Evolutionary conservation across 2,888 invertebrate species (phyloP).

Genomic region (Agelastica alni): DNA sequence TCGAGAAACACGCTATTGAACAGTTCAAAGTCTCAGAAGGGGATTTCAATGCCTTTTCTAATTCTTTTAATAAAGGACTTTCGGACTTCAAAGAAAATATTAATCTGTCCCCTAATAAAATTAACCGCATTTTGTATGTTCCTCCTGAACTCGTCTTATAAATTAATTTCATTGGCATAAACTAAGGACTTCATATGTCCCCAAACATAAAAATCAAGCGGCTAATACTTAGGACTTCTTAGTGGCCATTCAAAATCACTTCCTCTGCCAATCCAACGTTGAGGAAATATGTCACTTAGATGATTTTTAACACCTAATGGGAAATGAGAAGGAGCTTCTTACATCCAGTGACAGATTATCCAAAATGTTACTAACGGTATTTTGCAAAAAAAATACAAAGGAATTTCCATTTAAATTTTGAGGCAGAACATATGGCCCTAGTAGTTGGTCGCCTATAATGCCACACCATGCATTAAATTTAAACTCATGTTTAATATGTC

Average conservation of each 20-base stretch:
- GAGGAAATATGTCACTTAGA: slow-evolving; percentile 1
- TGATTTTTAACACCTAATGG: slow-evolving; percentile 3
- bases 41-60: not conserved
- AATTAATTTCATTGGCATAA: slow-evolving; percentile 2
- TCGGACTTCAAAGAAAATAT: not conserved
- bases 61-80: slow-evolving; percentile 2
- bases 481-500: slow-evolving; percentile 4
- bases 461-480: slow-evolving; percentile 8
- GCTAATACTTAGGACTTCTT: not conserved
- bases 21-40: slow-evolving; percentile 8
- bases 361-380: too few species aligned
- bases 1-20: slow-evolving; percentile 8
- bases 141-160: too few species aligned
- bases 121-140: slow-evolving; percentile 1
- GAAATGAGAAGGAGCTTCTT: not conserved
- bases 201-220: slow-evolving; percentile 2
- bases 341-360: too few species aligned
- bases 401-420: too few species aligned
- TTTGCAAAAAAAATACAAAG: too few species aligned
- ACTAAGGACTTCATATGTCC: slow-evolving; percentile 4
- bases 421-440: not conserved
- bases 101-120: not conserved
- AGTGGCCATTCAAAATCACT: slow-evolving; percentile 1
- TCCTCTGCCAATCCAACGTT: not conserved
- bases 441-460: not conserved